Base-by-base conservation (phyloP, 1,140 invertebrate species). In the Euglossa dilemma region DNA sequence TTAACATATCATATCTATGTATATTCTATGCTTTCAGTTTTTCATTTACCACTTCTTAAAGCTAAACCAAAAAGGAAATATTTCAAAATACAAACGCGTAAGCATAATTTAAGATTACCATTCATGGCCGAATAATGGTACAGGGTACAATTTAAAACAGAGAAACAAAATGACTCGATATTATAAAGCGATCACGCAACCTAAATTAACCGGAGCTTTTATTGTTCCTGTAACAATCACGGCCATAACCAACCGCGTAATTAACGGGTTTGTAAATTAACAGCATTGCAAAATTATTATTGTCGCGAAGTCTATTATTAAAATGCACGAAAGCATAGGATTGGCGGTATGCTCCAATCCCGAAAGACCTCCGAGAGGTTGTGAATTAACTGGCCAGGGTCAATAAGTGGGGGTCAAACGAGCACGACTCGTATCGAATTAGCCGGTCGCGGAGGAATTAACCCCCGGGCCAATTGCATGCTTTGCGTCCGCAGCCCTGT, bases 401-500 rank as follows among this genome's bases (percentile, higher is more conserved):
- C 74, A 88, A 89, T 81, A 76, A 85, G 86, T 47, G 43, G 11
- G 76, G 87, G 87, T 89, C 82, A 87, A 82, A 67, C 79, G 85
- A 85, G 75, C 89, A 80, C 25, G 84, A 79, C 79, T 83, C 70
- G 85, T 83, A 89, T 85, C 81, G 82, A 87, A 85, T 86, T 86
- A 86, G 89, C 71, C 52, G 81, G 86, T 78, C 86, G 82, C 86
- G 86, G 75, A 81, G 88, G 83, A 85, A 90, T 89, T 89, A 85
- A 88, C 86, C 86, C 83, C 77, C 43, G 66, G 80, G 80, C 79
- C 85, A 90, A 87, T 90, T 90, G 67, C 74, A 67, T 52, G 73
- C 57, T 81, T 71, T 52, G 28, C 87, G 95, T 94, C 95, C 95
- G 94, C 95, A 54, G 47, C 43, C 57, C 78, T 72, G 67, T n/a